Base-by-base conservation (phyloP, 2,888 invertebrate species). In the Perizoma affinitatum region DNA sequence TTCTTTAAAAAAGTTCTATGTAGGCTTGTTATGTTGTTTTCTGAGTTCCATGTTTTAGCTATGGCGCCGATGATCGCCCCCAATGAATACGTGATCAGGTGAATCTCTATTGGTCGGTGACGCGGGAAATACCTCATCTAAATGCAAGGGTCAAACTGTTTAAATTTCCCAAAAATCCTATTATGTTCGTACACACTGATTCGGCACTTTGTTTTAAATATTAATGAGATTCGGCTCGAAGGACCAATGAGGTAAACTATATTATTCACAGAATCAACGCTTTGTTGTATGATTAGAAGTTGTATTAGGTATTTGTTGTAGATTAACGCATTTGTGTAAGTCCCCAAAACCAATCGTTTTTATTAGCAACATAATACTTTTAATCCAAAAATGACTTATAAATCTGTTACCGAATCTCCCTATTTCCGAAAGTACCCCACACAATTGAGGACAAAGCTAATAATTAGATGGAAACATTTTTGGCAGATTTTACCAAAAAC, bases 81-180 rank as follows among this genome's bases (percentile, higher is more conserved):
- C 86, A 80, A 88, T 90, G 88, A 89, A 90, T 89, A 87, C 76
- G 63, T 82, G 83, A 89, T 87, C 83, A 85, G 83, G 77, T 79
- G 77, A 74, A 40, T 43, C 76, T 74, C 74, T 58, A 65, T 62
- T 63, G 71, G 69, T 63, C 73, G 73, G 48, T 70, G 74, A 65
- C 69, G 80, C 82, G 84, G 77, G 75, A 84, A 87, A 87, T 84
- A 75, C 79, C 82, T 83, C 84, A 84, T 88, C 73, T 88, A 85
- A 86, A 89, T 88, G 85, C 87, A 80, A 68, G 80, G 82, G 84
- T 83, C 85, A 84, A 84, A 84, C 81, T 79, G 81, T 82, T 83
- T 82, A 79, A 82, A 82, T 83, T 82, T 79, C 77, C 78, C 68
- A 73, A 76, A 82, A 80, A 74, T 72, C 62, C 59, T 66, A 61